phyloP scores from a whole-genome alignment of 2,888 invertebrate species.

The Papilio protenor region DNA sequence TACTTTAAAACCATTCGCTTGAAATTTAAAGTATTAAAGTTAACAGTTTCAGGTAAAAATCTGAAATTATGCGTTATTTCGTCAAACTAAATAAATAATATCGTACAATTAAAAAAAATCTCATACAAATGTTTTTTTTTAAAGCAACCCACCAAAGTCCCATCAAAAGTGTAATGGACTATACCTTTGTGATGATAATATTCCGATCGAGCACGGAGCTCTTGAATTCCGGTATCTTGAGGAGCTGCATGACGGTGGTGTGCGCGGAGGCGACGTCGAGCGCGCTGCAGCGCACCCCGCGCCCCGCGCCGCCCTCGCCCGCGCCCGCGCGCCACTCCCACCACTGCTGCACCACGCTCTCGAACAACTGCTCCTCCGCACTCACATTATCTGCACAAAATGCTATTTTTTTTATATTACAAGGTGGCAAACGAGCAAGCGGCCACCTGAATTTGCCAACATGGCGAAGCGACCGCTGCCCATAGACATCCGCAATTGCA shows the following conservation, averaged over 20 bases:
- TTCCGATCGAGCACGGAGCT: constrained; percentile 52
- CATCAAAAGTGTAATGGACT: neutral
- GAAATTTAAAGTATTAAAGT: too few species aligned
- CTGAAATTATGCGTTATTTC: too few species aligned
- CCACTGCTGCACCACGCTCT: constrained; percentile 54
- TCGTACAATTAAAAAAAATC: too few species aligned
- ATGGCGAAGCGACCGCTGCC: too few species aligned
- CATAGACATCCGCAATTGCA: too few species aligned
- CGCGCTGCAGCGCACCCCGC: constrained; percentile 46
- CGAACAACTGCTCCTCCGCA: constrained; percentile 55
- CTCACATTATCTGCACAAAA: constrained; percentile 18
- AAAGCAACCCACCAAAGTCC: too few species aligned
- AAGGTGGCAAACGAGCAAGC: neutral
- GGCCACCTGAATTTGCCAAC: too few species aligned
- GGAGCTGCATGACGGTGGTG: constrained; percentile 58
- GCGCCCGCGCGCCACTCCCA: constrained; percentile 47
- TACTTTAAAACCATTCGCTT: too few species aligned
- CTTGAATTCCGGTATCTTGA: constrained; percentile 61
- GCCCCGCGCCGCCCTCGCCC: constrained; percentile 24
- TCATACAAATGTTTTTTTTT: too few species aligned
- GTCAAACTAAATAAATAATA: too few species aligned
- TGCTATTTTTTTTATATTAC: neutral
- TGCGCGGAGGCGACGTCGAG: constrained; percentile 60
- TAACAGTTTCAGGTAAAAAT: too few species aligned
- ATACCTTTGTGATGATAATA: constrained; percentile 68